These are phyloP conservation scores for Falco naumanni DNA, from an alignment of 2,797 vertebrate species.

Conservation along the genomic window DNA sequence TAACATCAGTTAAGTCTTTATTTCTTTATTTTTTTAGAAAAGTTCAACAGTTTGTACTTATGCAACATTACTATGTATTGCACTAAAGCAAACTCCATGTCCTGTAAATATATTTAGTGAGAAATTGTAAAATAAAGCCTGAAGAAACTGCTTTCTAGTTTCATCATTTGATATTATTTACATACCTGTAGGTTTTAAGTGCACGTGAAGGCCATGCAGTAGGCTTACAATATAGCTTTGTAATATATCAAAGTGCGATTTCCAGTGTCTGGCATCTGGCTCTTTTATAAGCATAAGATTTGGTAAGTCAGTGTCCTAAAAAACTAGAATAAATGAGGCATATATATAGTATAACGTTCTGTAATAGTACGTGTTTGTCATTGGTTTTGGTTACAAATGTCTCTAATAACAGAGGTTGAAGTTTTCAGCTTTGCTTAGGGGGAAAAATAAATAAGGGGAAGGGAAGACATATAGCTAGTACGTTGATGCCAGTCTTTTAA, in stretches of 20 bases:
- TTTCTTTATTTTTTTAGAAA: constrained; percentile 84
- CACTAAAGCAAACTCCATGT: constrained; percentile 94
- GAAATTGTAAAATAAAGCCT: constrained; percentile 87
- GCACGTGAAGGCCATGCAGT: neutral
- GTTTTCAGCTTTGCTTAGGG: neutral
- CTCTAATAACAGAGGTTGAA: neutral
- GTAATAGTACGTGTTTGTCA: neutral
- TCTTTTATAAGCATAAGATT: constrained; percentile 18
- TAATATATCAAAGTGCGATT: neutral
- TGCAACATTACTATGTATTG: constrained; percentile 98
- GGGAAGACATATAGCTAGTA: too few species aligned
- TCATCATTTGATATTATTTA: constrained; percentile 48
- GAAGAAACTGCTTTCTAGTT: constrained; percentile 67
- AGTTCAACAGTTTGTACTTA: constrained; percentile 94
- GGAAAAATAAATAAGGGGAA: neutral
- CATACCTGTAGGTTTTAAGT: neutral
- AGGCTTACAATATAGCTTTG: neutral
- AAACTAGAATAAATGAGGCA: neutral
- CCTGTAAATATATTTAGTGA: constrained; percentile 98
- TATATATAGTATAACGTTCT: neutral
- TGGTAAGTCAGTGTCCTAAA: neutral
- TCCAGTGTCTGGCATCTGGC: constrained; percentile 8
- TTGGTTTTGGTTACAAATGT: neutral
- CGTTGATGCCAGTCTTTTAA: neutral
- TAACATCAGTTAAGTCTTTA: constrained; percentile 84